phyloP scores from a whole-genome alignment of 2,888 invertebrate genomes.

The Epinotia brunnichana region DNA sequence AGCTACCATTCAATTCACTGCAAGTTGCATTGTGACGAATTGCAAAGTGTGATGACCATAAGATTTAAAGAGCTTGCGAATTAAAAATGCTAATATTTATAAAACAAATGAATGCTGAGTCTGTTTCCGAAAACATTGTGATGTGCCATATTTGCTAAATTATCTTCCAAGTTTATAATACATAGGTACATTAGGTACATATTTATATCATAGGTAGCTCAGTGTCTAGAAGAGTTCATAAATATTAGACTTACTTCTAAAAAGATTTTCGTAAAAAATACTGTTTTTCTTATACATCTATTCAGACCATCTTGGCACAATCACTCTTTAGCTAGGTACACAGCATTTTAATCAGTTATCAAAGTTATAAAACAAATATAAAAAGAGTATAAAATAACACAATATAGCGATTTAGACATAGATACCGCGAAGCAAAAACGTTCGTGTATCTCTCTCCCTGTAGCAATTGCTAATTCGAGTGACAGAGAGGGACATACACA shows the following conservation, averaged over 20 bases:
- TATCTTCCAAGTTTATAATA: too few relatives aligned
- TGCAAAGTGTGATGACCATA: too few relatives aligned
- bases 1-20: too few relatives aligned
- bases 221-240: background rate
- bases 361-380: background rate
- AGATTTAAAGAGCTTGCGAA: too few relatives aligned
- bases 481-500: background rate
- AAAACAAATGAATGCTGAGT: too few relatives aligned
- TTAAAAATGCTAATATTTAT: too few relatives aligned
- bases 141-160: too few relatives aligned
- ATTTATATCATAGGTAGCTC: too few relatives aligned
- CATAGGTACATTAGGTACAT: too few relatives aligned
- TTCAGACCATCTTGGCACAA: slow-evolving; percentile 44
- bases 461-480: too few relatives aligned
- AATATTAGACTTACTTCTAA: slow-evolving; percentile 13
- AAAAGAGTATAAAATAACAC: background rate
- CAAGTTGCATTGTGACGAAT: too few relatives aligned
- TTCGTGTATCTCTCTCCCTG: background rate
- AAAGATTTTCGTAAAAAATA: slow-evolving; percentile 41
- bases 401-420: background rate
- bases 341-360: background rate
- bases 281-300: slow-evolving; percentile 36
- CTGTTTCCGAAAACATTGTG: too few relatives aligned
- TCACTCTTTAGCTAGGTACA: slow-evolving; percentile 15
- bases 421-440: background rate